Evolutionary conservation across 2,797 vertebrate genomes (phyloP).

Genomic region (Halcyon smyrnensis): DNA sequence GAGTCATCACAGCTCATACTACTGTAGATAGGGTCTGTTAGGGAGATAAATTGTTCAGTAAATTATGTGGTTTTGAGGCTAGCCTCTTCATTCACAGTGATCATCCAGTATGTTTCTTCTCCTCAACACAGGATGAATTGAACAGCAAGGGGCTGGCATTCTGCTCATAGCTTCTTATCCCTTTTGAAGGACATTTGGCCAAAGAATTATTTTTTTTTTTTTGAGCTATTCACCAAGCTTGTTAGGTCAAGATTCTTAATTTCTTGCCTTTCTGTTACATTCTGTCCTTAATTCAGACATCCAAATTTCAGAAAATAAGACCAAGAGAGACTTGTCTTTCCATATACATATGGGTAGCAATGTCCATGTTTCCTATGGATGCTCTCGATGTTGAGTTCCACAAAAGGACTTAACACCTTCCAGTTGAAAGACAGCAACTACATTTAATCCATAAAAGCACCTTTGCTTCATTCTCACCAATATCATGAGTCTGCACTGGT

Average conservation of each 20-base stretch:
- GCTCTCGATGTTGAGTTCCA: neutral
- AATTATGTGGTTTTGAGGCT: neutral
- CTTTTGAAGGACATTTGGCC: neutral
- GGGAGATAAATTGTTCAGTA: neutral
- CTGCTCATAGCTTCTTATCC: neutral
- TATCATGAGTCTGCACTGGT: neutral
- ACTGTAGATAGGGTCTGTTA: neutral
- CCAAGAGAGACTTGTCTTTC: neutral
- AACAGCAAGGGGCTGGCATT: neutral
- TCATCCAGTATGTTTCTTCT: neutral
- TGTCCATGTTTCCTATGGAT: neutral
- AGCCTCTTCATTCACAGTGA: neutral
- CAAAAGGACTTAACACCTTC: neutral
- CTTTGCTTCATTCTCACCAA: neutral
- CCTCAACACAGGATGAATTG: neutral
- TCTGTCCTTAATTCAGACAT: neutral
- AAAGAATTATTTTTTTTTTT: neutral
- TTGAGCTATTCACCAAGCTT: neutral
- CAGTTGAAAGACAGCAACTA: neutral
- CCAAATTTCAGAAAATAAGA: neutral
- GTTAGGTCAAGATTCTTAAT: neutral
- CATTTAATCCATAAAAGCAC: neutral
- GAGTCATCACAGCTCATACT: neutral
- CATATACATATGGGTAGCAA: accelerated
- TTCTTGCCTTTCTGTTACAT: neutral